phyloP scores from a whole-genome alignment of 2,797 vertebrate species.

The Bucorvus abyssinicus region DNA sequence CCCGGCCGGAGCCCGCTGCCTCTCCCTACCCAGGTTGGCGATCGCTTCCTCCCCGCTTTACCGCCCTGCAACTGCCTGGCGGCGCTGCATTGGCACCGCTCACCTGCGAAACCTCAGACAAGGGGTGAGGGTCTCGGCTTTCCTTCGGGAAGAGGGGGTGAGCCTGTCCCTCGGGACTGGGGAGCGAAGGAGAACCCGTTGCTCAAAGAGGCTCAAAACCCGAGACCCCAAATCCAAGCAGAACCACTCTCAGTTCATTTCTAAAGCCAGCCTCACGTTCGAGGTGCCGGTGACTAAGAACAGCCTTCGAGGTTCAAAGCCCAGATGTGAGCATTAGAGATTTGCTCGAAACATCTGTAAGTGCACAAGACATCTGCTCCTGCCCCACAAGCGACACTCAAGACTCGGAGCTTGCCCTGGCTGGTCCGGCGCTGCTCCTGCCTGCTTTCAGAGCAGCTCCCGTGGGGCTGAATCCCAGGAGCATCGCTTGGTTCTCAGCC shows the following conservation, averaged over 20 bases:
- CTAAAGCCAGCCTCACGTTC: not conserved
- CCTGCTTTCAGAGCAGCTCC: not conserved
- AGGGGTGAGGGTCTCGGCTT: fast-evolving
- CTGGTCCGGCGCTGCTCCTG: not conserved
- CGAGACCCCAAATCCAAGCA: not conserved
- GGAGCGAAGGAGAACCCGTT: not conserved
- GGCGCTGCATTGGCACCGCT: not conserved
- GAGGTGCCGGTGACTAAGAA: not conserved
- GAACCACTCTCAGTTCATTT: not conserved
- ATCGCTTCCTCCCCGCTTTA: not conserved
- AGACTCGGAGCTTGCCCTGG: not conserved
- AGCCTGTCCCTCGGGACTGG: not conserved
- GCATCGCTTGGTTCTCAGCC: not conserved
- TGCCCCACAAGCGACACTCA: not conserved
- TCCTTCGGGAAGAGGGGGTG: not conserved
- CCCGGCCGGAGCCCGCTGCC: fast-evolving
- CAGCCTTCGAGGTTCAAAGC: not conserved
- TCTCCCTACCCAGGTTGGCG: not conserved
- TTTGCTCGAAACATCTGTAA: conserved; percentile 4
- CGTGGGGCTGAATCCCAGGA: fast-evolving
- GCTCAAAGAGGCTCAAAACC: not conserved
- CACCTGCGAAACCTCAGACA: no score
- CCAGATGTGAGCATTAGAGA: not conserved
- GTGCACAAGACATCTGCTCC: not conserved
- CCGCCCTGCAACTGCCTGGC: not conserved